Base-by-base conservation (phyloP, 2,888 invertebrate species). In the Hemistola chrysoprasaria region DNA sequence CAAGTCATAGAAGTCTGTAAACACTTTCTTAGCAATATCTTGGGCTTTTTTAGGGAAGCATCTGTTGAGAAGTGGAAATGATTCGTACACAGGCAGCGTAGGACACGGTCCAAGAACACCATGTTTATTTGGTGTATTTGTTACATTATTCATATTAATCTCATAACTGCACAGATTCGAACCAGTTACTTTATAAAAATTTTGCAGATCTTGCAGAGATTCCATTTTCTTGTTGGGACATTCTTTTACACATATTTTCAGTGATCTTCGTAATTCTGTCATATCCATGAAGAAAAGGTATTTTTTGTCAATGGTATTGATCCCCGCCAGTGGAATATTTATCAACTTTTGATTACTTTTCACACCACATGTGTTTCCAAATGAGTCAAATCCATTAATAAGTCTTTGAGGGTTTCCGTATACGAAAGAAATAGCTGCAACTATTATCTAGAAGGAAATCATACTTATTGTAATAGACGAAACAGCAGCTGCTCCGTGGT, bases 331-430 rank as follows among this genome's bases (percentile, higher is more conserved):
- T 2, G 94, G 92, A 65, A 94, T 91, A 53, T 93, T 92, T 5
- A 92, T 92, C 47, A 95, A 92, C 53, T 92, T 92, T 56, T 93
- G 93, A 77, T 97, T 98, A 53, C 85, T 88, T 61, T 92, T 92
- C 11, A 95, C 93, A 8, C 98, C 98, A 78, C 98, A 98, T 21
- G 97, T 97, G 73, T 98, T 98, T 5, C 97, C 97, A 87, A 96
- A 98, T 39, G 96, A 97, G 76, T 98, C 97, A 78, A 95, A 97
- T 8, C 97, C 97, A 90, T 97, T 96, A 47, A 97, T 93, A 25
- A 97, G 91, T 50, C 97, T 91, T 62, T 93, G 79, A 0, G 97
- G 97, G 80, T 95, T 95, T 8, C 97, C 97, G 73, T 95, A 96
- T 1, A 96, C 95, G 71, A 96, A 93, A 6, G 97, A 95, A 85